Conservation (phyloP, 2,113 vertebrate species). For the Grallaria varia region DNA sequence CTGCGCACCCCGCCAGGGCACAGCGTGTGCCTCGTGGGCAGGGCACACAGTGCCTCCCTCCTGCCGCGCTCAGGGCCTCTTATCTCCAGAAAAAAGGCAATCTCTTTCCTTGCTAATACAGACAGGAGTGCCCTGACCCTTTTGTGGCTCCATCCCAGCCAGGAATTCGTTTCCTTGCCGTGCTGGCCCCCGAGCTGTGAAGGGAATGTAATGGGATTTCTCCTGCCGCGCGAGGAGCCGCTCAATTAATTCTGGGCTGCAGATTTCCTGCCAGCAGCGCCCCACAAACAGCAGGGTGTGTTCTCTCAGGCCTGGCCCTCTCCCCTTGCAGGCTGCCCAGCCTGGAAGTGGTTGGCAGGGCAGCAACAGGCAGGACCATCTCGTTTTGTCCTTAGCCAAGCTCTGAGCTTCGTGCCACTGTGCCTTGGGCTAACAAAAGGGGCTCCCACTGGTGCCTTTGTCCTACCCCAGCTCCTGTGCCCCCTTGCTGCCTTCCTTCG, state of each 20-base stretch:
- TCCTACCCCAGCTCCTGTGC: not conserved
- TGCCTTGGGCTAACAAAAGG: not conserved
- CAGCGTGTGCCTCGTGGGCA: not conserved
- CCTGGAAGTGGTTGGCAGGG: not conserved
- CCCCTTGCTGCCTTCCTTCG: not conserved
- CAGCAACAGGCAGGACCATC: not conserved
- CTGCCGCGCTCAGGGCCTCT: not conserved
- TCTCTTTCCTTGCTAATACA: not conserved
- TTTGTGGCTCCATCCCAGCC: not conserved
- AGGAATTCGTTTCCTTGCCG: not conserved
- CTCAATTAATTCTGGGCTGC: not conserved
- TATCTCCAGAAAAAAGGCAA: not conserved
- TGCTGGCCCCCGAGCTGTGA: not conserved
- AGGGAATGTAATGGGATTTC: not conserved
- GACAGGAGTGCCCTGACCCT: not conserved
- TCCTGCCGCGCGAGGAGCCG: not conserved
- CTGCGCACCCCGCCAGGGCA: not conserved
- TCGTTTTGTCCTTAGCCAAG: not conserved
- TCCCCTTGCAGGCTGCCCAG: rapidly evolving
- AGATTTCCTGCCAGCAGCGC: not conserved
- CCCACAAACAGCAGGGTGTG: not conserved
- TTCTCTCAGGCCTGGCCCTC: not conserved
- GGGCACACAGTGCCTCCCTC: not conserved
- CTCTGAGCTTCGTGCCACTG: not conserved
- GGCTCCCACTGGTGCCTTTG: not conserved